Evolutionary conservation across 2,797 vertebrate species (phyloP), one percentile per base, ranked within the genome.

Genomic region (Pipistrellus pygmaeus): DNA sequence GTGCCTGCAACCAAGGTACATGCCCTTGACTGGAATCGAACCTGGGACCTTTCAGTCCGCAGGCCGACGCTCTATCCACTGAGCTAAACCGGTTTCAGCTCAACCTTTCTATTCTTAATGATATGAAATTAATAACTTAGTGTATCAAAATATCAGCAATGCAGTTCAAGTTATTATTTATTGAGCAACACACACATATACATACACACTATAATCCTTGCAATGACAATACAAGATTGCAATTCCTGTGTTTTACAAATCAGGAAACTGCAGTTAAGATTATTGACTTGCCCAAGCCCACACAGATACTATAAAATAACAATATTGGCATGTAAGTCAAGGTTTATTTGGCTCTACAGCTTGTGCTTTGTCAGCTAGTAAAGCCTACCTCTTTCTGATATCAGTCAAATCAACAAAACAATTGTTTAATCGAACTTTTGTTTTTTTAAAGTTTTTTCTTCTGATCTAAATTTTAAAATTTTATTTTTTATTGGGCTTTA

Each of bases 211-310:
- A 1, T 84, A 38, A 32, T 90, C 68, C 18, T 93, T 57, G 48
- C 13, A 69, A n/a, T 76, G 89, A 91, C 64, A 21, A 85, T 20
- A 48, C 4, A 72, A 93, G 20, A 53, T 85, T 90, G 53, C 35
- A 94, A 77, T 91, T 82, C 23, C 18, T 66, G 14, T 88, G 71
- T 91, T 86, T 90, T 91, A 77, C 32, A 84, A 75, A 76, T 76
- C 32, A 85, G 21, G 4, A 93, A 85, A 87, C 60, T 86, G 1
- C 41, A 92, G 66, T 80, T 88, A 55, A 94, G n/a, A 27, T 88
- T 60, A 83, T 53, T 81, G 35, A 85, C 75, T 83, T 86, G 12
- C n/a, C 1, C 57, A 77, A 35, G 27, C 20, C 10, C 51, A 83
- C 41, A 83, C 5, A 77, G 21, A 75, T 64, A 38, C 51, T 48